A percentile compares a stretch with the other conserved stretches of the same genome.
phyloP scores from a whole-genome alignment of 2,113 vertebrate genomes.

The Campylomormyrus numenius region DNA sequence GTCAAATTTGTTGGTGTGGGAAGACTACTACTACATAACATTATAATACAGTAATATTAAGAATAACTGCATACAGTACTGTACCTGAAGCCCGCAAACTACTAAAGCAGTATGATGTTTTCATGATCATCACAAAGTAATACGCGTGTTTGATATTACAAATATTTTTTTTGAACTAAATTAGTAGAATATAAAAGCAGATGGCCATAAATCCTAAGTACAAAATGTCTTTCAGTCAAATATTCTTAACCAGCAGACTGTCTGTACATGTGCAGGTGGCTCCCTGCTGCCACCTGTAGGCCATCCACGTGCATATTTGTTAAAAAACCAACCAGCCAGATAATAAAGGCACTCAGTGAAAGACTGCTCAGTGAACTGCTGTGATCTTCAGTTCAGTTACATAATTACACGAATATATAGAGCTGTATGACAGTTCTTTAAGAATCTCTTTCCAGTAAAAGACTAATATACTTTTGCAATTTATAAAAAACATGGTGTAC shows the following conservation, averaged over 20 bases:
- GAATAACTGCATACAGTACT: not conserved
- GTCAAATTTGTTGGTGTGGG: not conserved
- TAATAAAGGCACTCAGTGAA: not conserved
- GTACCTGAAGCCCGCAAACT: not conserved
- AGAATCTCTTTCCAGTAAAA: not conserved
- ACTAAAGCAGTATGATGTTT: not conserved
- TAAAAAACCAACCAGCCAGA: not conserved
- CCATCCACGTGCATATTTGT: not conserved
- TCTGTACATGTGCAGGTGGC: not conserved
- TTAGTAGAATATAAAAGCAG: not conserved
- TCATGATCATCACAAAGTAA: not conserved
- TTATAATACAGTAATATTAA: not conserved
- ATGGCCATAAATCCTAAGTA: not conserved
- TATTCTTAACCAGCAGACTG: not conserved
- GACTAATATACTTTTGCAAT: not conserved
- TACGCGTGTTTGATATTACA: not conserved
- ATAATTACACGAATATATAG: not conserved
- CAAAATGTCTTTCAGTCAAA: not conserved
- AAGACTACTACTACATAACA: not conserved
- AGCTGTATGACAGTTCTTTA: not conserved
- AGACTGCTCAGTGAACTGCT: not conserved
- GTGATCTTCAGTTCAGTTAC: not conserved
- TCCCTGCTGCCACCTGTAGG: slow-evolving; percentile 46
- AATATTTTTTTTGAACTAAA: not conserved
- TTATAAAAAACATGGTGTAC: not conserved